A percentile compares a stretch with the other conserved stretches of the same genome.
Evolutionary conservation across 2,113 vertebrate genomes (phyloP).

Genomic region (Gymnocephalus cernua): DNA sequence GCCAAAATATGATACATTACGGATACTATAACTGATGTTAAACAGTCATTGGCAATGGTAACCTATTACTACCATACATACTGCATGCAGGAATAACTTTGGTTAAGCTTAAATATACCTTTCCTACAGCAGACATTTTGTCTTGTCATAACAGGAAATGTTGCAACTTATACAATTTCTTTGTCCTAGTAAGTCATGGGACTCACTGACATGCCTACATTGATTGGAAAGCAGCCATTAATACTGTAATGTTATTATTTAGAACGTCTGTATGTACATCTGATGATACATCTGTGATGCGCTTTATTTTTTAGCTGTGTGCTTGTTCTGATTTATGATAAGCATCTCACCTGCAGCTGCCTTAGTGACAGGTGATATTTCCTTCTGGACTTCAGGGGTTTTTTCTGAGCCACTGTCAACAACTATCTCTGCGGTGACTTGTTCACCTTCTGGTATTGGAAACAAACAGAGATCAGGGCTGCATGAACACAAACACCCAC

Average conservation of each 20-base stretch:
- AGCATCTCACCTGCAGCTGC: constrained; percentile 20
- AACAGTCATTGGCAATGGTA: neutral
- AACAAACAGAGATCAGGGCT: neutral
- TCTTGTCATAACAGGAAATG: neutral
- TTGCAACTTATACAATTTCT: neutral
- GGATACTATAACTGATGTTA: neutral
- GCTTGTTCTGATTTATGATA: neutral
- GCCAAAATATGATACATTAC: neutral
- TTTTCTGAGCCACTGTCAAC: neutral
- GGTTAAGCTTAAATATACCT: neutral
- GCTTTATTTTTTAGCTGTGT: neutral
- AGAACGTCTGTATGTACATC: neutral
- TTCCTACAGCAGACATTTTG: neutral
- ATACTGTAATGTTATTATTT: too few relatives aligned
- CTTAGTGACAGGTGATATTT: constrained; percentile 24
- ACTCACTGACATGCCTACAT: too few relatives aligned
- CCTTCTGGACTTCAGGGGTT: constrained; percentile 1
- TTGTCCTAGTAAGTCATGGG: neutral
- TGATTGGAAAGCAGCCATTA: too few relatives aligned
- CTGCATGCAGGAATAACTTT: neutral
- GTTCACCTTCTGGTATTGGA: constrained; percentile 16
- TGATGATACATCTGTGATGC: neutral
- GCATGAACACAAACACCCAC: neutral
- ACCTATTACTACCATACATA: neutral
- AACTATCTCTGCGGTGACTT: constrained; percentile 1